Conservation (phyloP, 2,113 vertebrate genomes). For the Casuarius casuarius region DNA sequence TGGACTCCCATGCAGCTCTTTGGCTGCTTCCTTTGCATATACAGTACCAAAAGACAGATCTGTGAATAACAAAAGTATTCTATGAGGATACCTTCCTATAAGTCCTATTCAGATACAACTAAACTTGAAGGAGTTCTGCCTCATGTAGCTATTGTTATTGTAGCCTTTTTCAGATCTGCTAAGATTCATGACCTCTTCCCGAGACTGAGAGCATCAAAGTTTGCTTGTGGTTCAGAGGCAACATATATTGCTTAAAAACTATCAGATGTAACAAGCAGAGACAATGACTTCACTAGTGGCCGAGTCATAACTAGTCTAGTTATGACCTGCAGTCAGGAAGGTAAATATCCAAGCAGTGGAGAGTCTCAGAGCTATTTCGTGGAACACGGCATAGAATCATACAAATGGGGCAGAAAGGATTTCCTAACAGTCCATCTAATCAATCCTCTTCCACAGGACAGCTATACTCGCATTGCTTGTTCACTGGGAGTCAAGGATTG, state of each 20-base stretch:
- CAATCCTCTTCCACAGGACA: background rate
- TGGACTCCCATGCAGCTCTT: background rate
- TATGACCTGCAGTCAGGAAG: background rate
- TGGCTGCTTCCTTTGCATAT: background rate
- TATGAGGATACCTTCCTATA: background rate
- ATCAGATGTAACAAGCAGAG: background rate
- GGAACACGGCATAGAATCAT: background rate
- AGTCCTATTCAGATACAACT: background rate
- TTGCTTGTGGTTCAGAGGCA: background rate
- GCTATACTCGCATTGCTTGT: background rate
- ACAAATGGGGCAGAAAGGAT: background rate
- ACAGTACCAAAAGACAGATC: background rate
- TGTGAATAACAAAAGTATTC: background rate
- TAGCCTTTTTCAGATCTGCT: background rate
- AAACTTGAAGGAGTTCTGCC: background rate
- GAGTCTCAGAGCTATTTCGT: background rate
- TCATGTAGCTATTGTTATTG: background rate
- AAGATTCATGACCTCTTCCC: background rate
- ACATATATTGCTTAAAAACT: background rate
- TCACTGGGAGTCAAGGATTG: background rate
- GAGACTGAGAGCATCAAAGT: background rate
- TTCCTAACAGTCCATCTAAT: background rate
- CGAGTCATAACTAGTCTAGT: background rate
- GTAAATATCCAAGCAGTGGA: background rate
- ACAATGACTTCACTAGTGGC: background rate